Evolutionary conservation across 2,888 invertebrate genomes (phyloP).

Genomic region (Cantharis rufa): DNA sequence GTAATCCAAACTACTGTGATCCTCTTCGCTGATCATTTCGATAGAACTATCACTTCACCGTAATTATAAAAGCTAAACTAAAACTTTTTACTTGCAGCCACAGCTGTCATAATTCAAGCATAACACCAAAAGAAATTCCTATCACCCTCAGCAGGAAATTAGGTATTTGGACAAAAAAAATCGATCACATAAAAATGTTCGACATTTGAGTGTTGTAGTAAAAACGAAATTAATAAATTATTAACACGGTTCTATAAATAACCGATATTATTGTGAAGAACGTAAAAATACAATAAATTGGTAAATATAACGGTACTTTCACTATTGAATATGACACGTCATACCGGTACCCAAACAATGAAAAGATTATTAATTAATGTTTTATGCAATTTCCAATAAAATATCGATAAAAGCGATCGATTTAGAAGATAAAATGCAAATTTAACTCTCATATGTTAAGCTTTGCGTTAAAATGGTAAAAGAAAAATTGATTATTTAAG

Average conservation of each 20-base stretch:
- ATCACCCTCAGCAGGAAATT: slow-evolving; percentile 19
- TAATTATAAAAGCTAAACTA: not conserved
- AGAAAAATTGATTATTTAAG: not conserved
- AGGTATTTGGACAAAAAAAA: not conserved
- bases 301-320: slow-evolving; percentile 17
- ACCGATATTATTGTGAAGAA: slow-evolving; percentile 5
- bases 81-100: not conserved
- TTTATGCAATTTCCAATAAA: not conserved
- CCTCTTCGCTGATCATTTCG: slow-evolving; percentile 38
- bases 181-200: not conserved
- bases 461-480: not conserved
- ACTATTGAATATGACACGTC: slow-evolving; percentile 20
- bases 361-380: not conserved
- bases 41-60: slow-evolving; percentile 5
- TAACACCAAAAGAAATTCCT: slow-evolving; percentile 11
- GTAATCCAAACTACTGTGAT: slow-evolving; percentile 75
- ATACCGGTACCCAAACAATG: slow-evolving; percentile 10
- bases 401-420: not conserved
- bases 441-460: not conserved
- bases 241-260: not conserved
- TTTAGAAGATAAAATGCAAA: not conserved
- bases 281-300: slow-evolving; percentile 1
- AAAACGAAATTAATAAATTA: not conserved
- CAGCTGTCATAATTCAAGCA: slow-evolving; percentile 24
- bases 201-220: not conserved